phyloP scores from a whole-genome alignment of 2,797 vertebrate genomes.

The Morus bassanus region DNA sequence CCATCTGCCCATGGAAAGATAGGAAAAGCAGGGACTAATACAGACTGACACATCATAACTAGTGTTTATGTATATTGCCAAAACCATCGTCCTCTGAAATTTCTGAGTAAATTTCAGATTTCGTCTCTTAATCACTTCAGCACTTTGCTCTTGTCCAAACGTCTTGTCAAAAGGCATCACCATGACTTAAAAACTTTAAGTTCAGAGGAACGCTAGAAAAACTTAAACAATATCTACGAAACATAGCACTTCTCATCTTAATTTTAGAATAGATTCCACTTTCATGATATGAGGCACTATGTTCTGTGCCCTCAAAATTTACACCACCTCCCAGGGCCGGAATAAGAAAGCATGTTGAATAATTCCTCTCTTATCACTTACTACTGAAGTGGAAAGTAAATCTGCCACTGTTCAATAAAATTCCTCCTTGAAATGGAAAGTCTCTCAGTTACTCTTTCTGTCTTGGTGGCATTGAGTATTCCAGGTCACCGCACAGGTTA shows the following conservation, averaged over 20 bases:
- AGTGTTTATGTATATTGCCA: conserved; percentile 43
- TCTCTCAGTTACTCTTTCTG: conserved; percentile 61
- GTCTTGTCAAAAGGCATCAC: conserved; percentile 32
- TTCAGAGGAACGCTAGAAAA: not conserved
- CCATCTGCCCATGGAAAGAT: conserved; percentile 49
- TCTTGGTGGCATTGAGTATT: conserved; percentile 72
- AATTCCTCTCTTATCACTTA: conserved; percentile 33
- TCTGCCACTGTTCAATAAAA: conserved; percentile 59
- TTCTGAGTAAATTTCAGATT: conserved; percentile 40
- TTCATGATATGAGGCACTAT: not conserved
- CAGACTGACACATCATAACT: conserved; percentile 54
- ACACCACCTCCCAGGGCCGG: not conserved
- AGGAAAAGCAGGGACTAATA: conserved; percentile 30
- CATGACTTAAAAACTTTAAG: not conserved
- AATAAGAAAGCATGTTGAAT: conserved; percentile 30
- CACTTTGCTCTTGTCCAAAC: not conserved
- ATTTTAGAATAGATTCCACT: conserved; percentile 23
- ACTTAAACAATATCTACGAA: not conserved
- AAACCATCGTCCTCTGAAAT: not conserved
- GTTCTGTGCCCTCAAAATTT: conserved; percentile 24
- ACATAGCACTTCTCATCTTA: conserved; percentile 6
- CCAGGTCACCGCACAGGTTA: conserved; percentile 83
- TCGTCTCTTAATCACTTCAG: conserved; percentile 29
- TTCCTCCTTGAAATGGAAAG: conserved; percentile 50
- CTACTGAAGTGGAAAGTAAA: conserved; percentile 66